phyloP scores from a whole-genome alignment of 2,797 vertebrate species.

The Eremophila alpestris region DNA sequence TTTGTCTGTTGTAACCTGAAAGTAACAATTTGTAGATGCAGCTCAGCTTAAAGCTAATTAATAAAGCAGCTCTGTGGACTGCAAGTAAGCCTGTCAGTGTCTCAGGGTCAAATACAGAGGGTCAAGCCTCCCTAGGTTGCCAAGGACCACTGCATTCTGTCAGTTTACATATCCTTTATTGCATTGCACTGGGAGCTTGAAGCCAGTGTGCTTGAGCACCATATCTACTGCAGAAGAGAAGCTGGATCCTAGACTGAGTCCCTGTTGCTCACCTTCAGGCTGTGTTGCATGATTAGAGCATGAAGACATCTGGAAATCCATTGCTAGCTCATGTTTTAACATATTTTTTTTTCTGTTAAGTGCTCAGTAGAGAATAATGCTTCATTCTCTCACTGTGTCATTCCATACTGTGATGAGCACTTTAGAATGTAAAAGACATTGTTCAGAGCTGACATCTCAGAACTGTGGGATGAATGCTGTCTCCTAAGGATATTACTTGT shows the following conservation, averaged over 20 bases:
- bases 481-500: conserved; percentile 66
- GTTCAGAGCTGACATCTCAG: conserved; percentile 62
- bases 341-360: conserved; percentile 6
- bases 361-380: conserved; percentile 38
- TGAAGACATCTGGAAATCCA: conserved; percentile 8
- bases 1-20: background rate
- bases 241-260: background rate
- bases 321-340: background rate
- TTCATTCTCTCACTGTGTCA: conserved; percentile 47
- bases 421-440: conserved; percentile 69
- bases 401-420: conserved; percentile 54
- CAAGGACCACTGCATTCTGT: background rate
- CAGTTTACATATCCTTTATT: background rate
- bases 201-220: background rate
- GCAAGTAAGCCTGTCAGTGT: background rate
- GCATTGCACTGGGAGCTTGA: background rate
- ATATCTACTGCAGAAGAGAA: background rate
- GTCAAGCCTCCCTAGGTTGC: background rate
- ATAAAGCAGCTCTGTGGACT: background rate
- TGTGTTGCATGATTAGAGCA: background rate
- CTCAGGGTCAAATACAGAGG: background rate
- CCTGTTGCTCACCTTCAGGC: background rate
- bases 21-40: background rate
- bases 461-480: conserved; percentile 62
- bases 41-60: background rate